Base-by-base conservation (phyloP, 2,113 vertebrate species). In the Probosciger aterrimus region DNA sequence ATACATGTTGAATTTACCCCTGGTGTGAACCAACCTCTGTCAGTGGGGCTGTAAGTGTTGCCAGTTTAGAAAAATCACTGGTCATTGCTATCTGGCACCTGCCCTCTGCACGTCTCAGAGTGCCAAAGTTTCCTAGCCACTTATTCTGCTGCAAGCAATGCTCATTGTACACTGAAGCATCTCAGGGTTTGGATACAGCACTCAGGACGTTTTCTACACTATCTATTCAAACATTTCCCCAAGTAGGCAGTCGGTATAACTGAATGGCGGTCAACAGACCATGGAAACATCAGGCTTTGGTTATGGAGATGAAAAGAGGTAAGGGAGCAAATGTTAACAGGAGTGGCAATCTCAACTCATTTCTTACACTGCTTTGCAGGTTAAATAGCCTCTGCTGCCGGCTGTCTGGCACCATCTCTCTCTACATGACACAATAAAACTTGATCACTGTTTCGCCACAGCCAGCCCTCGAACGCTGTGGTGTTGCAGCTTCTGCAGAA, bases 211-310 rank as follows among this genome's bases (percentile, higher is more conserved):
- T 59, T 81, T 50, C 67, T 63, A 43, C 27, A 35, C 60, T 69
- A 3, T 23, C 43, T 71, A 18, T 17, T 33, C 16, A 63, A 77
- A 44, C 4, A 2, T 19, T 14, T 67, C 23, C 41, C 55, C 0
- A 0, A 11, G 31, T 25, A 70, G 55, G 20, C 44, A 90, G 44
- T n/a, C 0, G 0, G 31, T 25, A 55, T 23, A 65, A 39, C 37
- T 6, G 5, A 31, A 24, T 2, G 4, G 4, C 5, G 30, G 4
- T 30, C 49, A 19, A 1, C 55, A 41, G 62, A 50, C n/a, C 23
- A 3, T 4, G n/a, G 46, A 49, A 71, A 46, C 20, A 39, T 47
- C 82, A 30, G 33, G 7, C 12, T 25, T 6, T 11, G 16, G 43
- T 16, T 68, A 13, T 14, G n/a, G 35, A 59, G 22, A 24, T 24